Evolutionary conservation across 2,888 invertebrate species (phyloP), one percentile per base, ranked within the genome.

Genomic region (Drosophila prolongata): DNA sequence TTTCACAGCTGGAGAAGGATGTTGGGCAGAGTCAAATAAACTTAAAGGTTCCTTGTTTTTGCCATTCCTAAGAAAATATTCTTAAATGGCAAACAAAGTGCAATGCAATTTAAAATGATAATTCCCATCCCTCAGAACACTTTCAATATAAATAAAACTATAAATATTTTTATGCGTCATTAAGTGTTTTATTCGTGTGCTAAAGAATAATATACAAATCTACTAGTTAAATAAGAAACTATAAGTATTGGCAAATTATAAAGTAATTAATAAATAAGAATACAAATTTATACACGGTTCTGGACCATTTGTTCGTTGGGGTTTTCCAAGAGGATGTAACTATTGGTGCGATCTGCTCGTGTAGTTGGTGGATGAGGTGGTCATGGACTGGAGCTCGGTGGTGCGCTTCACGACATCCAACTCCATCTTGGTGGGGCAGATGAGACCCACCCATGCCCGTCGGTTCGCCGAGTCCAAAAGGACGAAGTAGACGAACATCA

Each of bases 401-500:
- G 46, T 52, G 19, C 76, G 70, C 35, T 56, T 76, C 9, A 70
- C 50, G 5, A 76, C 70, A 19, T 75, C 70, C 71, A 76, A 37
- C 6, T 37, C 16, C 71, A 38, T 59, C 11, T 49, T 62, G 24
- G 71, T 64, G 13, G 75, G 75, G 6, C 64, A 70, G 8, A 59
- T 38, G 6, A 76, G 53, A 35, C 64, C 59, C 40, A 49, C 5
- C 75, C 75, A 75, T 1, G 59, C 34, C 8, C 58, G 52, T 5
- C 75, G 70, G 40, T 94, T 93, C n/a, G 91, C 90, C 1, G 94
- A 93, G 87, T 94, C 94, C 70, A 94, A 92, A 46, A 94, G 87
- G 13, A 94, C 92, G 85, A 94, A 94, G 89, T 94, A 94, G 40
- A 94, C 84, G 78, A 94, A 94, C 16, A 94, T 90, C 6, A 94